These are phyloP conservation scores for Capreolus pygargus DNA, from an alignment of 2,113 vertebrate species.

Conservation along the genomic window DNA sequence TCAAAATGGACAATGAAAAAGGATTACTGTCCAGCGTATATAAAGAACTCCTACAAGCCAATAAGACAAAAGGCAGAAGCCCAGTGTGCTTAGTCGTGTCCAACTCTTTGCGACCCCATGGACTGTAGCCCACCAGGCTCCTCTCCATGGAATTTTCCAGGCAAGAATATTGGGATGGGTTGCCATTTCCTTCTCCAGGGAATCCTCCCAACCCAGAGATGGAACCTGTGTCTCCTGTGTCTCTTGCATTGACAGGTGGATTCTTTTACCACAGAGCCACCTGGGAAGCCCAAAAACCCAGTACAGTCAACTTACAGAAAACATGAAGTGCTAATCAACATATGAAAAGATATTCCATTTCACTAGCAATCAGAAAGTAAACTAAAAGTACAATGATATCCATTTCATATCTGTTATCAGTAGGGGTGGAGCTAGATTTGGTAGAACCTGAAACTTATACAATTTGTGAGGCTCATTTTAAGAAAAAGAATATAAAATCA, in stretches of 20 bases:
- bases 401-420: neutral
- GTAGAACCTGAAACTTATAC: neutral
- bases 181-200: neutral
- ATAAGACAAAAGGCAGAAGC: neutral
- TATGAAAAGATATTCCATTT: neutral
- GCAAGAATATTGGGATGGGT: neutral
- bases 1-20: neutral
- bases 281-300: neutral
- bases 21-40: neutral
- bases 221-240: neutral
- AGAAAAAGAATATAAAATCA: neutral
- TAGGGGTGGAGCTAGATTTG: neutral
- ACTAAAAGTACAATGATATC: neutral
- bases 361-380: neutral
- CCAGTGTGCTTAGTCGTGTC: neutral
- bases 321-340: neutral
- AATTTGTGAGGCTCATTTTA: neutral
- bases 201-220: neutral
- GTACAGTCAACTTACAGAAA: neutral
- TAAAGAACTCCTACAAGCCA: neutral
- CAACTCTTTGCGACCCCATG: neutral
- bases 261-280: neutral
- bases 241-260: neutral
- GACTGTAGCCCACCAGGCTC: neutral
- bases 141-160: neutral